A percentile compares a stretch with the other conserved stretches of the same genome.
phyloP scores from a whole-genome alignment of 1,140 invertebrate genomes.

The Drosophila teissieri region DNA sequence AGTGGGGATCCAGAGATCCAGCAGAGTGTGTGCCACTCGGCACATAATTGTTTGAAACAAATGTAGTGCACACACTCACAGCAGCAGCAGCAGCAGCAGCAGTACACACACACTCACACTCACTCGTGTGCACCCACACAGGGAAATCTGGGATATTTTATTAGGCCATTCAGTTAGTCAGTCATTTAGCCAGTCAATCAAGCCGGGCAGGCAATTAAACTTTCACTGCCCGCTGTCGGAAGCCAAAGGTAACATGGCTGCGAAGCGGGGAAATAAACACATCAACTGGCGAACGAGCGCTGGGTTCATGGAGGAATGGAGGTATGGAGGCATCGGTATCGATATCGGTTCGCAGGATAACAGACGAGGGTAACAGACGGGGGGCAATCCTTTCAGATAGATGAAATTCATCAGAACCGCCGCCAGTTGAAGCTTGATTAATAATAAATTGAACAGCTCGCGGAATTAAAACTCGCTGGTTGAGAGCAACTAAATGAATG shows the following conservation, averaged over 20 bases:
- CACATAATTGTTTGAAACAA: conserved; percentile 80
- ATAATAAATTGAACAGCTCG: conserved; percentile 31
- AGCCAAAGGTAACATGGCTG: conserved; percentile 24
- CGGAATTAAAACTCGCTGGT: conserved; percentile 14
- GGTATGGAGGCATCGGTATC: background rate
- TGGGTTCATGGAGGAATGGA: background rate
- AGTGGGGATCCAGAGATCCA: conserved; percentile 1
- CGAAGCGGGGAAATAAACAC: conserved; percentile 35
- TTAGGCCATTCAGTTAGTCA: conserved; percentile 79
- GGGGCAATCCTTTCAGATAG: conserved; percentile 25
- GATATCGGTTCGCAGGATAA: background rate
- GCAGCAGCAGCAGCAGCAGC: too few species aligned
- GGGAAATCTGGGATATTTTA: conserved; percentile 63
- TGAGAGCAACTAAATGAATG: background rate
- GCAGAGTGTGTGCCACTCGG: conserved; percentile 56
- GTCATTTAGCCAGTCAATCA: conserved; percentile 80
- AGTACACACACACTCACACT: conserved; percentile 45
- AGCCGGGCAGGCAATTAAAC: conserved; percentile 73
- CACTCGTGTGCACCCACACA: conserved; percentile 4
- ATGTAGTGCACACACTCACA: conserved; percentile 66
- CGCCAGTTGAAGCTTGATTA: conserved; percentile 18
- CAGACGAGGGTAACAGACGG: background rate
- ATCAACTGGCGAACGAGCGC: conserved; percentile 33
- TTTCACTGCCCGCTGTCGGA: conserved; percentile 70
- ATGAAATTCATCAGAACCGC: conserved; percentile 26